phyloP scores from a whole-genome alignment of 2,888 invertebrate genomes.

The Leucophora obtusa region DNA sequence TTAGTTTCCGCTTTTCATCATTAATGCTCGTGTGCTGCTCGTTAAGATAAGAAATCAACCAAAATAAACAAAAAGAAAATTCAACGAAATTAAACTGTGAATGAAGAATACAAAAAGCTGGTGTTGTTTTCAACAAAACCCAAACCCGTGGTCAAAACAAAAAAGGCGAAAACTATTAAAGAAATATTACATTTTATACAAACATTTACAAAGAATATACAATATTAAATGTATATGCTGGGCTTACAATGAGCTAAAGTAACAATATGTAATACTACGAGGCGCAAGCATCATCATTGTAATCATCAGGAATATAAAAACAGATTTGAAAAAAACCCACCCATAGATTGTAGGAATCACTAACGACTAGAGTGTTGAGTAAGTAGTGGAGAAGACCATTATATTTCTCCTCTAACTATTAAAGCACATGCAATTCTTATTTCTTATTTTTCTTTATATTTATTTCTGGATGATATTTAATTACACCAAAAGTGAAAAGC shows the following conservation, averaged over 20 bases:
- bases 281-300: conserved; percentile 28
- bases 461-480: not conserved
- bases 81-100: not conserved
- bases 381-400: conserved; percentile 17
- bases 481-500: not conserved
- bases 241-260: conserved; percentile 16
- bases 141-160: conserved; percentile 33
- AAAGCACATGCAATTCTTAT: conserved; percentile 9
- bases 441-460: not conserved
- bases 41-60: conserved; percentile 58
- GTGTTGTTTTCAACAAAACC: conserved; percentile 14
- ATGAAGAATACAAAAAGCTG: conserved; percentile 5
- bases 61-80: not conserved
- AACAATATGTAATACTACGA: not conserved
- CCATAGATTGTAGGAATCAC: conserved; percentile 8
- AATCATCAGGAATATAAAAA: conserved; percentile 30
- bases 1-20: conserved; percentile 59
- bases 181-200: conserved; percentile 14
- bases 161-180: not conserved
- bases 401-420: conserved; percentile 33
- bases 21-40: conserved; percentile 46
- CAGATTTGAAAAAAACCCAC: conserved; percentile 9
- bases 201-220: not conserved
- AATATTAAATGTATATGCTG: conserved; percentile 13
- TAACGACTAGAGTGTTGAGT: not conserved